These are phyloP conservation scores for Xiphophorus maculatus DNA, from an alignment of 2,113 vertebrate genomes.

Conservation along the genomic window DNA sequence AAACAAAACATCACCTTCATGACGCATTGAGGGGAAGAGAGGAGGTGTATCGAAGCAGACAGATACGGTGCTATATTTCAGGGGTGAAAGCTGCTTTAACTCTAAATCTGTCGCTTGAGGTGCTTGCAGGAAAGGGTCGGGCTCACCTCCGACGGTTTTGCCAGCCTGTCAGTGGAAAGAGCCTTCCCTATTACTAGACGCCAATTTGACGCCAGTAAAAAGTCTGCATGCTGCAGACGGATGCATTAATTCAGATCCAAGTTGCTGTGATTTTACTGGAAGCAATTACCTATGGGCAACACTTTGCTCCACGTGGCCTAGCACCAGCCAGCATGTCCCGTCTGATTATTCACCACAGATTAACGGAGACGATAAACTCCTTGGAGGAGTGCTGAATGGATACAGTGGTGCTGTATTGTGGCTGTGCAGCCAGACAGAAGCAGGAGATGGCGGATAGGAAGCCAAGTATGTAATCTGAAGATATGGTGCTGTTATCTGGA, in stretches of 20 bases:
- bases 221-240: slow-evolving; percentile 56
- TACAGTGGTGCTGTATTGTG: slow-evolving; percentile 50
- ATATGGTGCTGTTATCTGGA: slow-evolving; percentile 3
- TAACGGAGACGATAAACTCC: slow-evolving; percentile 36
- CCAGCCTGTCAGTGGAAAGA: slow-evolving; percentile 44
- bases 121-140: slow-evolving; percentile 33
- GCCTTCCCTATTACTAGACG: slow-evolving; percentile 49
- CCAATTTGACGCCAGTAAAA: slow-evolving; percentile 68
- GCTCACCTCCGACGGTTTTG: slow-evolving; percentile 51
- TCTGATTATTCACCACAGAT: slow-evolving; percentile 32
- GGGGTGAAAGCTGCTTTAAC: slow-evolving; percentile 20
- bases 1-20: slow-evolving; percentile 40
- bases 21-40: slow-evolving; percentile 4
- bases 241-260: slow-evolving; percentile 67
- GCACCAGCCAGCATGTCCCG: slow-evolving; percentile 32
- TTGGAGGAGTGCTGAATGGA: slow-evolving; percentile 29
- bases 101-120: slow-evolving; percentile 61
- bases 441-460: slow-evolving; percentile 45
- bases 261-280: slow-evolving; percentile 64
- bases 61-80: slow-evolving; percentile 5
- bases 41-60: slow-evolving; percentile 27
- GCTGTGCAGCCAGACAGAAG: slow-evolving; percentile 42
- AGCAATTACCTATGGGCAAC: slow-evolving; percentile 57
- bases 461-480: slow-evolving; percentile 13
- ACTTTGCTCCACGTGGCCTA: slow-evolving; percentile 23